A percentile compares a stretch with the other conserved stretches of the same genome.
Evolutionary conservation across 2,797 vertebrate genomes (phyloP).

Genomic region (Gila robusta): DNA sequence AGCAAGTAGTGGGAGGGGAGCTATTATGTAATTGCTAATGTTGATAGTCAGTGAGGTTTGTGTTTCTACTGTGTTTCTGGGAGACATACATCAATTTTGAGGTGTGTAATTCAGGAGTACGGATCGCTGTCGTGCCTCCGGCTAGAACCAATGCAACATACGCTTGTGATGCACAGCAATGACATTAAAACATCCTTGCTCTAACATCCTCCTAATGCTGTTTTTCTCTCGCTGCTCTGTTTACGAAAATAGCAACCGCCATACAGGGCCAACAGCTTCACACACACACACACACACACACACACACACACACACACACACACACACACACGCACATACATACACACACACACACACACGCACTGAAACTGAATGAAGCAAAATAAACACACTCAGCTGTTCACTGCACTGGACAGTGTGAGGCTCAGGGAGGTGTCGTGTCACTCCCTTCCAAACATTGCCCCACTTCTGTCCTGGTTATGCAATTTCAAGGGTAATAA

Average conservation of each 20-base stretch:
- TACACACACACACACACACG: not conserved
- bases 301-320: no score
- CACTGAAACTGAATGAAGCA: conserved; percentile 21
- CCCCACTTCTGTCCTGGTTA: conserved; percentile 49
- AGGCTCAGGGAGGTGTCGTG: conserved; percentile 34
- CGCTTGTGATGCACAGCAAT: conserved; percentile 25
- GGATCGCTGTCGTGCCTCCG: not conserved
- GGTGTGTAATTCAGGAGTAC: conserved; percentile 33
- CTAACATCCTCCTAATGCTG: conserved; percentile 23
- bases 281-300: not conserved
- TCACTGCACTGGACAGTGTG: conserved; percentile 29
- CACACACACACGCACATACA: not conserved
- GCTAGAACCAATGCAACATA: not conserved
- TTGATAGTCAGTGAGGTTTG: not conserved
- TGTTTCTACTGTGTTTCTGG: not conserved
- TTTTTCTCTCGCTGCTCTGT: conserved; percentile 34
- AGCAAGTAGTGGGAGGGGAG: not conserved
- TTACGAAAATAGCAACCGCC: conserved; percentile 51
- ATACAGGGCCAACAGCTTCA: conserved; percentile 14
- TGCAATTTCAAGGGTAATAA: conserved; percentile 62
- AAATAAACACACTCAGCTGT: conserved; percentile 48
- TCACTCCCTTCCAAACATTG: conserved; percentile 37
- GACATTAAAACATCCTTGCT: conserved; percentile 55
- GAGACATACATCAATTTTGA: not conserved
- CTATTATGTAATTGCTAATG: conserved; percentile 15